Evolutionary conservation across 2,113 vertebrate species (phyloP).

Genomic region (Myotis lucifugus): DNA sequence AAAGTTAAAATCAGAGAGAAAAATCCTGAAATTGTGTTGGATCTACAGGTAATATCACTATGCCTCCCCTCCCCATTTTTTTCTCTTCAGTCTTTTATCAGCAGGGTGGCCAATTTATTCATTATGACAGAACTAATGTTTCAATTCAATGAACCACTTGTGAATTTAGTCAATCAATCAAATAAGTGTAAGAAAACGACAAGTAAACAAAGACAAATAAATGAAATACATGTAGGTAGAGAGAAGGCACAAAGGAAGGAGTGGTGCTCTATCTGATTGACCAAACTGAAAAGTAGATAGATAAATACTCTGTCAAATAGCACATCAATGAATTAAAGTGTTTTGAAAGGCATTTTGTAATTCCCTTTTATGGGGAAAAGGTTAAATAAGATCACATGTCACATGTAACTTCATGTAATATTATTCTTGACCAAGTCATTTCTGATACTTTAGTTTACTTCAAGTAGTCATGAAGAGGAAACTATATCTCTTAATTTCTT

Average conservation of each 20-base stretch:
- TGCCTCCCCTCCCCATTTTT: no score
- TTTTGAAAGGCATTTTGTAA: conserved; percentile 8
- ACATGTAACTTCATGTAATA: background rate
- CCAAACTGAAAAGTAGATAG: background rate
- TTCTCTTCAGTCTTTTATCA: background rate
- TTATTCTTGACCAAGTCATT: conserved; percentile 31
- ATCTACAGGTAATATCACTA: background rate
- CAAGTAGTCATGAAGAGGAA: background rate
- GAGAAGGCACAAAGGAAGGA: background rate
- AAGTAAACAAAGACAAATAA: background rate
- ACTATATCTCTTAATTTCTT: background rate
- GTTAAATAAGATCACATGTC: background rate
- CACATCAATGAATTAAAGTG: background rate
- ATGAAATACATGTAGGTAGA: background rate
- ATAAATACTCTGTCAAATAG: background rate
- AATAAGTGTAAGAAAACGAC: background rate
- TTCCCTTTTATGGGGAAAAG: background rate
- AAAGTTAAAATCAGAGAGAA: background rate
- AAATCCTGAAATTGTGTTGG: background rate
- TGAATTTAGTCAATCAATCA: background rate
- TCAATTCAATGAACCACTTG: background rate
- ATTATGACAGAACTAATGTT: background rate
- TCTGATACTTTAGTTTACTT: conserved; percentile 14
- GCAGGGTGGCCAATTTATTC: background rate
- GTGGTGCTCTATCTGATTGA: background rate